Evolutionary conservation across 1,140 invertebrate species (phyloP).

Genomic region (Bombus superbus): DNA sequence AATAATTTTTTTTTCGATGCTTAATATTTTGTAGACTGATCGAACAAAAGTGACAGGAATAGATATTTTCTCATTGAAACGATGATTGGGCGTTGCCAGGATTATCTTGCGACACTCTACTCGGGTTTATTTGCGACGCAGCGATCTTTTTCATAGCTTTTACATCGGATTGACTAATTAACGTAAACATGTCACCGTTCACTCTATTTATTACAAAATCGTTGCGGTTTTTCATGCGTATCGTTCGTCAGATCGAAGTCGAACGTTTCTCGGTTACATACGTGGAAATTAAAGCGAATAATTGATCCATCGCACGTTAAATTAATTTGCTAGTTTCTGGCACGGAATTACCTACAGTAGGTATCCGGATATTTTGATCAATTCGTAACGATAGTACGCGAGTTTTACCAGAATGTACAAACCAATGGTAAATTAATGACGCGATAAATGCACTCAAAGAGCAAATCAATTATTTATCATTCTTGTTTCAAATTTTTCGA

Average conservation of each 20-base stretch:
- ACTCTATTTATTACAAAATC: conserved; percentile 51
- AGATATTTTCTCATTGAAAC: background rate
- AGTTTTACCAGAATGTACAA: no score
- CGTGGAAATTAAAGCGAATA: background rate
- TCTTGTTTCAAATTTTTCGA: no score
- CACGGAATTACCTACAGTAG: background rate
- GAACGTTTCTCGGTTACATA: background rate
- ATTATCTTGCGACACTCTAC: background rate
- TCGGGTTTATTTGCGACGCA: background rate
- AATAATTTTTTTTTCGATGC: background rate
- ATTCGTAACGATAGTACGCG: no score
- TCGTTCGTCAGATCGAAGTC: background rate
- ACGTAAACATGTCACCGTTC: conserved; percentile 57
- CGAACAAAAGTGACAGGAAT: background rate
- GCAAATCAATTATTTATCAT: no score
- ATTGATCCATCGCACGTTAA: background rate
- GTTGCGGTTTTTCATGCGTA: background rate
- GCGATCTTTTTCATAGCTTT: background rate
- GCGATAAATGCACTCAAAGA: no score
- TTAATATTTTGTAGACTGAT: background rate
- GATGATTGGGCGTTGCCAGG: background rate
- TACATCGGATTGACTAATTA: background rate
- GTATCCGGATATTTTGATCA: no score
- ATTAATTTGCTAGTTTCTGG: background rate
- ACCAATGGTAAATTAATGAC: background rate